phyloP scores from a whole-genome alignment of 2,113 vertebrate genomes.

The Tupaia tana region DNA sequence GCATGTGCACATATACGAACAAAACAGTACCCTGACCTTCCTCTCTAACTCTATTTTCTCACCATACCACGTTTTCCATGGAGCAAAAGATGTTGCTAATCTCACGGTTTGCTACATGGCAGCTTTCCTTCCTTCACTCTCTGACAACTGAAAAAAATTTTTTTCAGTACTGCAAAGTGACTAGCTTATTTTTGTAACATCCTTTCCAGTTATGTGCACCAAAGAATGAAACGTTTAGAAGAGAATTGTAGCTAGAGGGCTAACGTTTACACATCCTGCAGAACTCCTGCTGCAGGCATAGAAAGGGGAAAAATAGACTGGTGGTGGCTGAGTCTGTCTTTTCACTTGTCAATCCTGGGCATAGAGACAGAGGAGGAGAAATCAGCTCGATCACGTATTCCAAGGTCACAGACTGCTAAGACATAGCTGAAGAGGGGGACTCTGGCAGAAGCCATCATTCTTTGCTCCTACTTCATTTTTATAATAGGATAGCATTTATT shows the following conservation, averaged over 20 bases:
- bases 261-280: fast-evolving
- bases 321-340: neutral
- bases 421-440: neutral
- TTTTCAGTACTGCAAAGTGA: neutral
- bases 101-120: neutral
- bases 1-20: neutral
- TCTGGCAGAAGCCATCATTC: constrained; percentile 3
- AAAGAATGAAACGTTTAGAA: neutral
- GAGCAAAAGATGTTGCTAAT: neutral
- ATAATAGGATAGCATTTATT: neutral
- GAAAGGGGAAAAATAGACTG: neutral
- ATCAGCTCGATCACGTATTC: fast-evolving
- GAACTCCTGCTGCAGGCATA: constrained; percentile 10
- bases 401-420: neutral
- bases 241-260: neutral
- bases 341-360: neutral
- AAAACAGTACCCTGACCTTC: neutral
- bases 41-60: neutral
- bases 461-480: constrained; percentile 22
- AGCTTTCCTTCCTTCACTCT: neutral
- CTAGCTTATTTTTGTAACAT: constrained; percentile 10
- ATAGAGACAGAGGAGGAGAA: neutral
- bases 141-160: too few relatives aligned
- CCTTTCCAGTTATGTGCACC: neutral
- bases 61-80: neutral